phyloP scores from a whole-genome alignment of 2,888 invertebrate species.

The Sminthurides aquaticus region DNA sequence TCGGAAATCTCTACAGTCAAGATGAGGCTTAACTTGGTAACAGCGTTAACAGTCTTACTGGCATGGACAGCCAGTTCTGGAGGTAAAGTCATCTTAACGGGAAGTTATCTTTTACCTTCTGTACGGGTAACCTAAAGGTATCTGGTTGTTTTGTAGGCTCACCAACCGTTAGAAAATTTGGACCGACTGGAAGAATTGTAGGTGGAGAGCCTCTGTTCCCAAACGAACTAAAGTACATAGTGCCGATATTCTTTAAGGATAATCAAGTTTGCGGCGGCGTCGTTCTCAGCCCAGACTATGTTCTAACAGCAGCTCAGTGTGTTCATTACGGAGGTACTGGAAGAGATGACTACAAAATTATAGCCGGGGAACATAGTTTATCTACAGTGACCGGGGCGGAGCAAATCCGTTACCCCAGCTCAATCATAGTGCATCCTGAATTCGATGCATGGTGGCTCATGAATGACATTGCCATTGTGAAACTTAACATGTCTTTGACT shows the following conservation, averaged over 20 bases:
- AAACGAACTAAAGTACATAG: constrained; percentile 24
- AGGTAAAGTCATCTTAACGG: too few species aligned
- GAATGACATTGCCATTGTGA: constrained; percentile 48
- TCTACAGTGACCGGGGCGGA: constrained; percentile 13
- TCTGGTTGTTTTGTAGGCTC: too few species aligned
- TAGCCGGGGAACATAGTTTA: constrained; percentile 25
- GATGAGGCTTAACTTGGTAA: too few species aligned
- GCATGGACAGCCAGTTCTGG: too few species aligned
- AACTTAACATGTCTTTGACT: constrained; percentile 38
- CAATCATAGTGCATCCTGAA: constrained; percentile 8
- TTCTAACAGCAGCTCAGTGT: constrained; percentile 26
- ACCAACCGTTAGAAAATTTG: neutral
- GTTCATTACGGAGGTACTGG: constrained; percentile 6
- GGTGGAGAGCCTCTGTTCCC: constrained; percentile 19
- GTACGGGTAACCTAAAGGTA: too few species aligned
- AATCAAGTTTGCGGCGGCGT: constrained; percentile 25
- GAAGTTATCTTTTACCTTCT: too few species aligned
- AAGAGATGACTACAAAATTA: constrained; percentile 1
- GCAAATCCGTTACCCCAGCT: constrained; percentile 3
- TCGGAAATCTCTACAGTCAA: too few species aligned
- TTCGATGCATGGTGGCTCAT: constrained; percentile 27
- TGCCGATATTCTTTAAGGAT: constrained; percentile 10
- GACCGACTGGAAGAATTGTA: constrained; percentile 12
- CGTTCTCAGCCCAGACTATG: constrained; percentile 21
- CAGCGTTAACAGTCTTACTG: too few species aligned